Evolutionary conservation across 2,888 invertebrate genomes (phyloP), one percentile per base, ranked within the genome.

Genomic region (Lochmaea crataegi): DNA sequence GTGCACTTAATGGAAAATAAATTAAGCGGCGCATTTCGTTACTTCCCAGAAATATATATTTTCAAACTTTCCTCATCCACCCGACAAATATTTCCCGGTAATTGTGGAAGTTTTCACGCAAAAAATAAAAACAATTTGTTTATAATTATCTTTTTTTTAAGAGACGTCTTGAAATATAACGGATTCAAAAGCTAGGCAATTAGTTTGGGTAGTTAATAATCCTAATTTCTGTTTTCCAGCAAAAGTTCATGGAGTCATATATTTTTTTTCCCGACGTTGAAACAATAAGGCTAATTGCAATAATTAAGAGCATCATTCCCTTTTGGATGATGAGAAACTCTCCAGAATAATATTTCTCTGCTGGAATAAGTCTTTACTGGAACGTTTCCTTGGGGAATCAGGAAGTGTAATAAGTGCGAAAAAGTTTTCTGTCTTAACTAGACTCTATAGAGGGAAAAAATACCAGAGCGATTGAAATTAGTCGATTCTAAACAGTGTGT

Each of bases 251-350:
- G 18, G n/a, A 60, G 60, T 42, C 18, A 60, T n/a, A n/a, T n/a
- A 51, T 18, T 45, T 48, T 53, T 56, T 56, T 56, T 12, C 16
- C 58, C 12, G 10, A 61, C 61, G 38, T 41, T 32, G 68, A 45
- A 61, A 68, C 68, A 68, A 61, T 61, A 41, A 68, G 51, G 61
- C 61, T 68, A 68, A 68, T 68, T 68, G 68, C 38, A 51, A 45
- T 61, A 68, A 68, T 68, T 61, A 68, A 32, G 45, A 45, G 51
- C 26, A 68, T 68, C 68, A 60, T 51, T 68, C 48, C 16, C 61
- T 60, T 48, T 61, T 16, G n/a, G 48, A 48, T 61, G 68, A 60
- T 45, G 58, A 68, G 60, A 32, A 42, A 60, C 48, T 63, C 18
- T 38, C 61, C 10, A 11, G 61, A 63, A 63, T 63, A 63, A 63